Evolutionary conservation across 2,797 vertebrate species (phyloP), one percentile per base, ranked within the genome.

Genomic region (Neomorphus geoffroyi): DNA sequence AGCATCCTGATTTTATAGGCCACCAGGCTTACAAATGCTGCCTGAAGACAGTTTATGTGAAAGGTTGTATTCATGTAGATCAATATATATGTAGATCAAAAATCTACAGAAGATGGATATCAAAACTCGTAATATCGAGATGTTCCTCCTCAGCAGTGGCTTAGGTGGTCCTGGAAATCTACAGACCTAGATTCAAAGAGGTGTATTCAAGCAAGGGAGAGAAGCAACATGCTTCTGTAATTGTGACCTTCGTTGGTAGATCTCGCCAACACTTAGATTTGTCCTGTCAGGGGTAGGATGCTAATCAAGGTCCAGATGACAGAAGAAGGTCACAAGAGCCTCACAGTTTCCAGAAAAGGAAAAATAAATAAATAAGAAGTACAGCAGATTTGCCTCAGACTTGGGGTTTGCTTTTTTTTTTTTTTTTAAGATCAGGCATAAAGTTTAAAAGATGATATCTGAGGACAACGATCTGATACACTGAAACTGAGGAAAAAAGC

Each of bases 271-370:
- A 87, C 21, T 53, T 64, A 84, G 60, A 62, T 79, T 64, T 78
- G 32, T 90, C 41, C 65, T 80, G 60, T 90, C 33, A 94, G 91
- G 88, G 71, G 22, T 66, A 81, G 45, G 62, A 92, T 80, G 56
- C 21, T n/a, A 83, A 91, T n/a, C n/a, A 7, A 94, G 89, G 56
- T 75, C 45, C 61, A 92, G 72, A 87, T 80, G 73, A 88, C 13
- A 86, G 80, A 77, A 33, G 91, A 86, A 62, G 67, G 75, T 92
- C 73, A 67, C 21, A 51, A 95, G 57, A 62, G 86, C 50, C 71
- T 75, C 56, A 83, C 32, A 58, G 65, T 91, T 85, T 93, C 71
- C 88, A 86, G 51, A 95, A 93, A 67, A 81, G 53, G 58, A 73
- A 69, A 86, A 89, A 24, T 9, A 84, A 48, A 46, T 41, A 61